Percentiles rank a stretch among this genome's conserved stretches.
Evolutionary conservation across 2,113 vertebrate species (phyloP).

Genomic region (Pica pica): DNA sequence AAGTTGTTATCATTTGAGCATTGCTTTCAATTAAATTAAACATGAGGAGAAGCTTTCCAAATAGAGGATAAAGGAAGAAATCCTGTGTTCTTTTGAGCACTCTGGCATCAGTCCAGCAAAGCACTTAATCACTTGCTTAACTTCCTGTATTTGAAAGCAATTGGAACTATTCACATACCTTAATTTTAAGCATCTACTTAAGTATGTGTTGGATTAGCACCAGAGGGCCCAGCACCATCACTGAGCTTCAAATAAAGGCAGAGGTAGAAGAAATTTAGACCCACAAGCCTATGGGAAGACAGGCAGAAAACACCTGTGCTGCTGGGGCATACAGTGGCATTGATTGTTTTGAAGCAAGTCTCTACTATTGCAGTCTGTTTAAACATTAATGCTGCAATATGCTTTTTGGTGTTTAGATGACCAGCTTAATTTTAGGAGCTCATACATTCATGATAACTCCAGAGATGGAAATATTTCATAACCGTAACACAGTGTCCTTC

Average conservation of each 20-base stretch:
- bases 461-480: conserved; percentile 38
- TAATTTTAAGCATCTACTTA: conserved; percentile 22
- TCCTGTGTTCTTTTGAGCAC: conserved; percentile 13
- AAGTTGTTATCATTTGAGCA: conserved; percentile 51
- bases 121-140: conserved; percentile 53
- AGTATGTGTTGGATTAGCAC: neutral
- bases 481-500: neutral
- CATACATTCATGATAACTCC: conserved; percentile 25
- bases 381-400: conserved; percentile 34
- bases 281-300: neutral
- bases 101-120: conserved; percentile 46
- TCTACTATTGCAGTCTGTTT: neutral
- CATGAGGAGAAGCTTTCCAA: conserved; percentile 39
- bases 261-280: neutral
- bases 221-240: neutral
- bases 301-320: neutral
- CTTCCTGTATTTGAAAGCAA: conserved; percentile 31
- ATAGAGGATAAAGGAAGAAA: conserved; percentile 31
- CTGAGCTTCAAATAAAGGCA: neutral
- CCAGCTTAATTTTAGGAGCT: conserved; percentile 21
- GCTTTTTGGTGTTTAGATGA: conserved; percentile 18
- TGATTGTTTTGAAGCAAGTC: conserved; percentile 6
- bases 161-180: conserved; percentile 5
- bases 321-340: neutral
- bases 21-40: conserved; percentile 65